Conservation (phyloP, 2,797 vertebrate species). For the Lagodon rhomboides region DNA sequence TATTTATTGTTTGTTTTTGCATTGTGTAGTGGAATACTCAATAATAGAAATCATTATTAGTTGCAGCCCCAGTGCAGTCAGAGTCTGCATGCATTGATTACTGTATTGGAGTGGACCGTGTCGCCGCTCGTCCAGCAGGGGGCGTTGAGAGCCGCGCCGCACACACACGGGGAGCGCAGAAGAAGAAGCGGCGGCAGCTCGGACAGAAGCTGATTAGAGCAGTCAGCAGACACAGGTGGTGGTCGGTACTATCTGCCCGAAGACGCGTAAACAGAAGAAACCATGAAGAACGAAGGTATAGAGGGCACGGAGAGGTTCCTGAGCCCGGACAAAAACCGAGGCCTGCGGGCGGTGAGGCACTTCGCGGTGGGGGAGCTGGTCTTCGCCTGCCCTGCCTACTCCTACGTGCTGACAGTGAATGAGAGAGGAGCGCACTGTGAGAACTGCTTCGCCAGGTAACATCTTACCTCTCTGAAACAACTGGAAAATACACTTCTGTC, state of each 20-base stretch:
- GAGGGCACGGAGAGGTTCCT: conserved; percentile 90
- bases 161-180: conserved; percentile 21
- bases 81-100: no score
- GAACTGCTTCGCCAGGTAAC: conserved; percentile 94
- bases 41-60: no score
- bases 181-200: conserved; percentile 66
- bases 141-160: conserved; percentile 5
- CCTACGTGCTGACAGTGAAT: conserved; percentile 91
- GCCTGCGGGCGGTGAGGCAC: conserved; percentile 87
- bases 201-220: conserved; percentile 34
- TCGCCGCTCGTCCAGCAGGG: conserved; percentile 54
- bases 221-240: conserved; percentile 28
- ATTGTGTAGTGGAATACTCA: no score
- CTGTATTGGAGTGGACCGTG: not conserved
- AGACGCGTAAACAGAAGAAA: not conserved
- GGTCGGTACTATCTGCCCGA: not conserved
- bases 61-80: no score
- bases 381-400: conserved; percentile 93
- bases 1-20: no score
- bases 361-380: conserved; percentile 92
- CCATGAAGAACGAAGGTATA: conserved; percentile 82
- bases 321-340: conserved; percentile 91
- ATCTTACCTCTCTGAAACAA: not conserved
- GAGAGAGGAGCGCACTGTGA: conserved; percentile 95
- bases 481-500: not conserved